These are phyloP conservation scores for Leptinotarsa haldemani DNA, from an alignment of 2,888 invertebrate species.

Conservation along the genomic window DNA sequence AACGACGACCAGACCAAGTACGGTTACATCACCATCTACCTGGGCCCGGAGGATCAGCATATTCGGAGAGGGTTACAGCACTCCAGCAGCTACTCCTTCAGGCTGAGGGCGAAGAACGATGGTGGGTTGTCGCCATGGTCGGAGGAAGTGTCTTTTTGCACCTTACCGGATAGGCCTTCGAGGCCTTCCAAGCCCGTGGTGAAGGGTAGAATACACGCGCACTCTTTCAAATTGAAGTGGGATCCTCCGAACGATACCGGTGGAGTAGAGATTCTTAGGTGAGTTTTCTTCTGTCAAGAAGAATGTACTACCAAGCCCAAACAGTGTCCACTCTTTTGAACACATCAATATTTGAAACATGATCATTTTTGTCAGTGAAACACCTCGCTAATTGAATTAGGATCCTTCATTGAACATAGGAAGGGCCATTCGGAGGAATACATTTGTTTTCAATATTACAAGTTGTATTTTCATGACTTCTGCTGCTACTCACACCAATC, in stretches of 20 bases:
- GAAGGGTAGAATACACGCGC: conserved; percentile 85
- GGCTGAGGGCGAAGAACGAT: conserved; percentile 83
- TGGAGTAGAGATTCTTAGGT: conserved; percentile 75
- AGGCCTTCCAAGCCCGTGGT: conserved; percentile 81
- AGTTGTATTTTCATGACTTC: too few relatives aligned
- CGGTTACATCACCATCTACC: conserved; percentile 75
- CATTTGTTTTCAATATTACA: too few relatives aligned
- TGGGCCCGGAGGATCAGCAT: conserved; percentile 72
- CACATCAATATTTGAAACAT: too few relatives aligned
- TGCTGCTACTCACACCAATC: too few relatives aligned
- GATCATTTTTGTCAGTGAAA: too few relatives aligned
- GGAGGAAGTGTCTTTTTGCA: conserved; percentile 79
- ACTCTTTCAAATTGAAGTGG: conserved; percentile 85
- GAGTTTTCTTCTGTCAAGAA: conserved; percentile 54
- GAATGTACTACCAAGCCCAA: too few relatives aligned
- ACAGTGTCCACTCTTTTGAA: too few relatives aligned
- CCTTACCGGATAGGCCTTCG: conserved; percentile 82
- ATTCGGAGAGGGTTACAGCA: conserved; percentile 29
- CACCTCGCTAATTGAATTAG: too few relatives aligned
- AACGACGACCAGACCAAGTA: conserved; percentile 66
- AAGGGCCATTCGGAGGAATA: too few relatives aligned
- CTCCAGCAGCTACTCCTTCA: conserved; percentile 32
- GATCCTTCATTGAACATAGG: too few relatives aligned
- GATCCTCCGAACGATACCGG: conserved; percentile 82
- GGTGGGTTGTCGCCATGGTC: conserved; percentile 89